Percentiles rank a stretch among this genome's conserved stretches.
Evolutionary conservation across 2,797 vertebrate genomes (phyloP).

Genomic region (Cuniculus paca): DNA sequence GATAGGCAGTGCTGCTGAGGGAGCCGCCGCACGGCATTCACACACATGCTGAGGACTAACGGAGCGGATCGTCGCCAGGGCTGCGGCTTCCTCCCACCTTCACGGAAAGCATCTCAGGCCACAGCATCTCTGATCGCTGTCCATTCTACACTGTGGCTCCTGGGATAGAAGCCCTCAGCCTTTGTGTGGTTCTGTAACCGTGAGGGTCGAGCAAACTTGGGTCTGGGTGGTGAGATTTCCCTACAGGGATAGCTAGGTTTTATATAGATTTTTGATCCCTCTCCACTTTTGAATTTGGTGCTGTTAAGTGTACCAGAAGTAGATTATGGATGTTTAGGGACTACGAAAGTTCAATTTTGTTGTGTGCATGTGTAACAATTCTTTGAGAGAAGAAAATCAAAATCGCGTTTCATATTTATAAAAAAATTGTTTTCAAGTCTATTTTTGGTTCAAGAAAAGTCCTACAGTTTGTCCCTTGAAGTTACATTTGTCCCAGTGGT

Average conservation of each 20-base stretch:
- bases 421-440: not conserved
- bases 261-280: not conserved
- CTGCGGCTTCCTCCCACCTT: not conserved
- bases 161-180: not conserved
- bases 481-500: not conserved
- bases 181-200: not conserved
- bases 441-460: constrained; percentile 4
- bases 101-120: not conserved
- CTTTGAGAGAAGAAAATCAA: not conserved
- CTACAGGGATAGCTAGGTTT: not conserved
- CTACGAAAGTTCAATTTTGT: not conserved
- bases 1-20: not conserved
- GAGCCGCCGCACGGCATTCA: not conserved
- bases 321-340: not conserved
- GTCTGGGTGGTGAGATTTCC: not conserved
- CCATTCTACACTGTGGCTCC: not conserved
- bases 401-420: not conserved
- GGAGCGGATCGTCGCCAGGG: not conserved
- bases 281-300: not conserved
- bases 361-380: not conserved
- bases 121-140: not conserved
- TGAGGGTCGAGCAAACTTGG: rapidly evolving
- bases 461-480: not conserved
- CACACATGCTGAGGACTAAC: not conserved
- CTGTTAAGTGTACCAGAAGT: constrained; percentile 8